These are phyloP conservation scores for Leptinotarsa texana DNA, from an alignment of 1,140 invertebrate genomes.

Conservation along the genomic window DNA sequence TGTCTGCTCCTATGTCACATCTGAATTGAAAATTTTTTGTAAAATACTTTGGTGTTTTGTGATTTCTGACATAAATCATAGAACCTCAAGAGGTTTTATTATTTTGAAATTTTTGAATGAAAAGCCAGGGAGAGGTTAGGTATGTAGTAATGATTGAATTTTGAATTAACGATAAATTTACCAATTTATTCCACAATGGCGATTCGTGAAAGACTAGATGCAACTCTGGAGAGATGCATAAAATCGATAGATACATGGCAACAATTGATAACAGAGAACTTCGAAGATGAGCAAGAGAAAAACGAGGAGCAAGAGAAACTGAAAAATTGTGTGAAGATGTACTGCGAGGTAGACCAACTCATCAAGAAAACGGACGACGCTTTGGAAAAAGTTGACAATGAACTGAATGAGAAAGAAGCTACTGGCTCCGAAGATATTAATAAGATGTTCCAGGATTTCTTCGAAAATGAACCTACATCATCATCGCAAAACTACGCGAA, in stretches of 20 bases:
- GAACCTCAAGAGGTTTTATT: no score
- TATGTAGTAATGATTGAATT: no score
- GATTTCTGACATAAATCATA: no score
- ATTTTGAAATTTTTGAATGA: no score
- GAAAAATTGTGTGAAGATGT: constrained; percentile 36
- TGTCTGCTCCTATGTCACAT: no score
- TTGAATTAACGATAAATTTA: no score
- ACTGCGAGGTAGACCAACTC: constrained; percentile 35
- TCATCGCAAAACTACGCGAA: constrained; percentile 23
- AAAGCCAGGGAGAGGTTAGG: no score
- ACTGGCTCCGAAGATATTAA: constrained; percentile 36
- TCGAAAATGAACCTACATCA: constrained; percentile 24
- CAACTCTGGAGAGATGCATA: constrained; percentile 35
- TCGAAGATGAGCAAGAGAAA: constrained; percentile 31
- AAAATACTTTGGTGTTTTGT: no score
- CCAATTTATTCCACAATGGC: constrained; percentile 21
- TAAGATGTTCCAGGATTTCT: constrained; percentile 34
- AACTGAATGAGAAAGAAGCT: constrained; percentile 29
- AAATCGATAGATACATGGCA: constrained; percentile 42
- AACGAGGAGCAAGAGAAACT: constrained; percentile 30
- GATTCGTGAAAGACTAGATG: constrained; percentile 28
- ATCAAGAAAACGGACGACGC: constrained; percentile 32
- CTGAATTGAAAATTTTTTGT: no score
- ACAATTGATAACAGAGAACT: constrained; percentile 39
- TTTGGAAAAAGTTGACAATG: constrained; percentile 30